These are phyloP conservation scores for Temnothorax curvispinosus DNA, from an alignment of 1,140 invertebrate species.

Conservation along the genomic window DNA sequence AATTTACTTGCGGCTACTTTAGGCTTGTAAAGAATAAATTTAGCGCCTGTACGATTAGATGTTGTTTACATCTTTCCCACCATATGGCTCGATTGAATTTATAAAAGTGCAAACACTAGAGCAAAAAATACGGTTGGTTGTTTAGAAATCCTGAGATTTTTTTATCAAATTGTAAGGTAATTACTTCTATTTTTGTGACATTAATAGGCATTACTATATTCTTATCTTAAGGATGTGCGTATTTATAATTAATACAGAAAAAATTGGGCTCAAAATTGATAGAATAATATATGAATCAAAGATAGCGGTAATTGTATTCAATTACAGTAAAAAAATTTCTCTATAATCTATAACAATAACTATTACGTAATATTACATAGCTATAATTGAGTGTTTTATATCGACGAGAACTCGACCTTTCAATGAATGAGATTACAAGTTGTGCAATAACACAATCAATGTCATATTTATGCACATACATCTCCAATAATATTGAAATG, in stretches of 20 bases:
- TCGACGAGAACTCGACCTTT: conserved; percentile 46
- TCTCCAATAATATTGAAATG: conserved; percentile 51
- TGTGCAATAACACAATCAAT: conserved; percentile 60
- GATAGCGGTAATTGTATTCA: conserved; percentile 40
- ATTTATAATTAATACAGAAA: conserved; percentile 46
- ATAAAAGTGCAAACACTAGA: neutral
- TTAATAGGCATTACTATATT: conserved; percentile 27
- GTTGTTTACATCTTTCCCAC: neutral
- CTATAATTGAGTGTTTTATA: conserved; percentile 56
- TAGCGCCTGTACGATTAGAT: neutral
- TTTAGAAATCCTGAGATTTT: neutral
- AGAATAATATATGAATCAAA: conserved; percentile 53
- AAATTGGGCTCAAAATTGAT: conserved; percentile 46
- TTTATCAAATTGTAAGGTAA: conserved; percentile 6
- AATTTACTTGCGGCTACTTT: neutral
- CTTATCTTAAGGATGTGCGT: conserved; percentile 12
- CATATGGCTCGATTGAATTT: neutral
- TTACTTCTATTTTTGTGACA: conserved; percentile 13
- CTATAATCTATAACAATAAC: neutral
- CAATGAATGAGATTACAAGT: conserved; percentile 65
- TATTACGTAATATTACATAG: conserved; percentile 46
- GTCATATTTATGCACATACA: conserved; percentile 55
- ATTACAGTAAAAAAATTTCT: conserved; percentile 21
- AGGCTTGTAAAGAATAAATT: neutral
- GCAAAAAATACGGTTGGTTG: neutral